phyloP scores from a whole-genome alignment of 2,797 vertebrate genomes.

The Mormyrus hasselquistii region DNA sequence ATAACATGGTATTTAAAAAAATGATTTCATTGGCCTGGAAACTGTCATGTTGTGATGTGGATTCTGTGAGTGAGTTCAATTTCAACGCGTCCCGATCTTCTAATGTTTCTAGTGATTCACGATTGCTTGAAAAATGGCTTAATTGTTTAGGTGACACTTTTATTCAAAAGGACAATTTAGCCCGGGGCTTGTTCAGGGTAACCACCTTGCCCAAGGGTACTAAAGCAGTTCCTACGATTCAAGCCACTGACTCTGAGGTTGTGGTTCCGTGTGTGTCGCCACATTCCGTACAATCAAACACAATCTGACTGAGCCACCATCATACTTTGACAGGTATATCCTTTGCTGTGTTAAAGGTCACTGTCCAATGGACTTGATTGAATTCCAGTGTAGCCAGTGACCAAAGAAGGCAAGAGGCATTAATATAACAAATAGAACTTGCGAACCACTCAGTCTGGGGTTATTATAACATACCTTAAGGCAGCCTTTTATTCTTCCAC shows the following conservation, averaged over 20 bases:
- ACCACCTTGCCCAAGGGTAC: background rate
- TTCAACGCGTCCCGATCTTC: background rate
- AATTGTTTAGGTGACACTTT: background rate
- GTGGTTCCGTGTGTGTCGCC: background rate
- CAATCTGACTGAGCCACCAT: background rate
- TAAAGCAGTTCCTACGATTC: background rate
- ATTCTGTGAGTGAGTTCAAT: background rate
- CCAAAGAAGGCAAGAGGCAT: background rate
- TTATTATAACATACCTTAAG: background rate
- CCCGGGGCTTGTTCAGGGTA: background rate
- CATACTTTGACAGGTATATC: background rate
- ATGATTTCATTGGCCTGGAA: constrained; percentile 10
- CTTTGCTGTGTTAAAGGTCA: background rate
- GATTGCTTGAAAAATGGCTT: background rate
- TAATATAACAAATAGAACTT: background rate
- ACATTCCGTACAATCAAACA: background rate
- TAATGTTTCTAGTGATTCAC: background rate
- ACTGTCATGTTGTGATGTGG: background rate
- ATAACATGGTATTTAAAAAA: background rate
- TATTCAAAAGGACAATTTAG: background rate
- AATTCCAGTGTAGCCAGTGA: background rate
- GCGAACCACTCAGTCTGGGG: background rate
- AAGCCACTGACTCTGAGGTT: background rate
- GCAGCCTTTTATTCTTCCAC: background rate
- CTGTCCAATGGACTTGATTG: background rate